Conservation (phyloP, 1,140 invertebrate genomes). For the Aleiodes sp. region DNA sequence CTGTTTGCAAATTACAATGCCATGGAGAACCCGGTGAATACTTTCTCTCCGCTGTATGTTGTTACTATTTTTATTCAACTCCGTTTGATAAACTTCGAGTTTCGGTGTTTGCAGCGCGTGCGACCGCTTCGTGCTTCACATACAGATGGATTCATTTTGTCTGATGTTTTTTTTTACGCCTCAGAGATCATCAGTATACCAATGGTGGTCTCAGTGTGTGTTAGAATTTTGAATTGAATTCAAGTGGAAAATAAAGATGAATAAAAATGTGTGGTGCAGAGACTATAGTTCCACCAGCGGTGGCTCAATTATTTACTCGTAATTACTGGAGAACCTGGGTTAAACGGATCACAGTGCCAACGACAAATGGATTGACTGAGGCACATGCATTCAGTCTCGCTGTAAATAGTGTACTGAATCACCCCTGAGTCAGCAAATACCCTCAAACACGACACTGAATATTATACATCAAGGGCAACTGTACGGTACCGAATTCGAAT, state of each 20-base stretch:
- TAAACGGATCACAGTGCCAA: no score
- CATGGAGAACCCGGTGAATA: not conserved
- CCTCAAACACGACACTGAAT: not conserved
- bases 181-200: not conserved
- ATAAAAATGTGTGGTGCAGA: not conserved
- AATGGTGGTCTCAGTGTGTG: not conserved
- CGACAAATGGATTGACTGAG: not conserved
- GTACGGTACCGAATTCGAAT: not conserved
- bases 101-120: not conserved
- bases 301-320: not conserved
- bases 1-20: not conserved
- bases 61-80: not conserved
- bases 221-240: not conserved
- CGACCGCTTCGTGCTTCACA: not conserved
- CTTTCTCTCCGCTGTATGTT: not conserved
- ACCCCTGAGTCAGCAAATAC: not conserved
- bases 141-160: not conserved
- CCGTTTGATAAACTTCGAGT: not conserved
- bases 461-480: slow-evolving; percentile 2
- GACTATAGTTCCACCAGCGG: not conserved
- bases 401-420: not conserved
- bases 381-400: not conserved
- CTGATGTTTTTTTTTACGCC: not conserved
- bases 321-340: no score
- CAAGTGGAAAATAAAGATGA: not conserved